Evolutionary conservation across 1,140 invertebrate genomes (phyloP).

Genomic region (Drosophila takahashii): DNA sequence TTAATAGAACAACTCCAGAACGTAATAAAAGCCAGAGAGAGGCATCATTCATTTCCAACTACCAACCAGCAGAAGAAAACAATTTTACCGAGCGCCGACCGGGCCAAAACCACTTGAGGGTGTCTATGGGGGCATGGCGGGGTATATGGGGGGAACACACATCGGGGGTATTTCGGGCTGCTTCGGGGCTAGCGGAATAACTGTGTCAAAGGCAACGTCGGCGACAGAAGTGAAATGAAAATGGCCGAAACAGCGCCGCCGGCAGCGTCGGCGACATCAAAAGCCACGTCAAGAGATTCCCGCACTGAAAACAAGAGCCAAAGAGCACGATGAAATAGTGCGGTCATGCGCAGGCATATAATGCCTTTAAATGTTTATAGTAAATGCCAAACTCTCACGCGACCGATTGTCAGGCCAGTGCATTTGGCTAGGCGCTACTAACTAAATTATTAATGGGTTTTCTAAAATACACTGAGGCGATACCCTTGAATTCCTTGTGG

Average conservation of each 20-base stretch:
- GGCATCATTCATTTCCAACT: conserved; percentile 37
- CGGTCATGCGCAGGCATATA: conserved; percentile 45
- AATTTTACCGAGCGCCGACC: conserved; percentile 47
- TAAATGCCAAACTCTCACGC: conserved; percentile 30
- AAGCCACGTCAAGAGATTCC: conserved; percentile 35
- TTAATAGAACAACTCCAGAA: conserved; percentile 74
- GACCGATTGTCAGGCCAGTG: conserved; percentile 8
- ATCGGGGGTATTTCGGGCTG: neutral
- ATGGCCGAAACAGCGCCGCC: conserved; percentile 66
- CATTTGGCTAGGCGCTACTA: neutral
- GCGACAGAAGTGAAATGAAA: conserved; percentile 69
- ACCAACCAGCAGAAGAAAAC: conserved; percentile 34
- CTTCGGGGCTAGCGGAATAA: conserved; percentile 42
- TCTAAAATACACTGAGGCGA: neutral
- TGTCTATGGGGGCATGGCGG: neutral
- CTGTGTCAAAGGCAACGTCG: conserved; percentile 75
- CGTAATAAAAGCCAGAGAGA: conserved; percentile 49
- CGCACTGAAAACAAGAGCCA: conserved; percentile 15
- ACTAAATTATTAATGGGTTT: neutral
- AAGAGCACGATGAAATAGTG: conserved; percentile 30
- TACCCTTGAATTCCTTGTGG: neutral
- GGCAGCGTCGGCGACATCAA: conserved; percentile 50
- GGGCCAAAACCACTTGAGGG: conserved; percentile 22
- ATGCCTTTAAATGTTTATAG: conserved; percentile 38
- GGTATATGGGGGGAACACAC: neutral